phyloP scores from a whole-genome alignment of 2,797 vertebrate species.

The Sebastes vulpes region DNA sequence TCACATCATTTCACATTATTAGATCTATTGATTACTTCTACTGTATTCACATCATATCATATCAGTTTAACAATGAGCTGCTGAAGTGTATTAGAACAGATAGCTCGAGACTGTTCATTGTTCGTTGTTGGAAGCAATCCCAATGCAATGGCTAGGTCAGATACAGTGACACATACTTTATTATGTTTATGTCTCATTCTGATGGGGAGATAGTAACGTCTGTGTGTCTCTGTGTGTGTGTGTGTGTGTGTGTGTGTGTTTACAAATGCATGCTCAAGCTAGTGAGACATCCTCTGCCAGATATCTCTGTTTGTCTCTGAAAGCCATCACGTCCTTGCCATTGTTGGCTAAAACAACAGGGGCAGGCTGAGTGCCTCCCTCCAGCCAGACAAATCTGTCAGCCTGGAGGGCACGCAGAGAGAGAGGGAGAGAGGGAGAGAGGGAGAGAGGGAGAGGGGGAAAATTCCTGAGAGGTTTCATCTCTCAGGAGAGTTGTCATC shows the following conservation, averaged over 20 bases:
- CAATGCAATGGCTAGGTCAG: conserved; percentile 19
- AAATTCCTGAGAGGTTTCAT: conserved; percentile 45
- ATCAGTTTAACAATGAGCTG: not conserved
- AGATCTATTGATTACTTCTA: not conserved
- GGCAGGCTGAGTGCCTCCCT: conserved; percentile 59
- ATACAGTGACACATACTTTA: not conserved
- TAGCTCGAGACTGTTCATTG: no score
- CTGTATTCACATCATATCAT: not conserved
- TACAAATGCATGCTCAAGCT: conserved; percentile 39
- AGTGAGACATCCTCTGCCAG: conserved; percentile 73
- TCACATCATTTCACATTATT: not conserved
- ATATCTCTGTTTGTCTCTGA: conserved; percentile 82
- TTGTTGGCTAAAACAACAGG: conserved; percentile 85
- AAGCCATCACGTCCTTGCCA: conserved; percentile 83
- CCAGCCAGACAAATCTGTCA: conserved; percentile 70
- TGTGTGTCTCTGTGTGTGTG: not conserved
- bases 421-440: not conserved
- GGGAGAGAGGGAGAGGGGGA: not conserved
- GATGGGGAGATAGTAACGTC: conserved; percentile 24
- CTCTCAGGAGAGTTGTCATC: conserved; percentile 42
- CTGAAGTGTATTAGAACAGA: not conserved
- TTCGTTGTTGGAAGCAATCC: conserved; percentile 17
- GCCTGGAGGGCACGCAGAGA: conserved; percentile 45
- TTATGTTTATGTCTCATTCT: conserved; percentile 29
- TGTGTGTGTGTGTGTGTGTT: conserved; percentile 19